Evolutionary conservation across 2,888 invertebrate genomes (phyloP), one percentile per base, ranked within the genome.

Genomic region (Cephus pygmeus): DNA sequence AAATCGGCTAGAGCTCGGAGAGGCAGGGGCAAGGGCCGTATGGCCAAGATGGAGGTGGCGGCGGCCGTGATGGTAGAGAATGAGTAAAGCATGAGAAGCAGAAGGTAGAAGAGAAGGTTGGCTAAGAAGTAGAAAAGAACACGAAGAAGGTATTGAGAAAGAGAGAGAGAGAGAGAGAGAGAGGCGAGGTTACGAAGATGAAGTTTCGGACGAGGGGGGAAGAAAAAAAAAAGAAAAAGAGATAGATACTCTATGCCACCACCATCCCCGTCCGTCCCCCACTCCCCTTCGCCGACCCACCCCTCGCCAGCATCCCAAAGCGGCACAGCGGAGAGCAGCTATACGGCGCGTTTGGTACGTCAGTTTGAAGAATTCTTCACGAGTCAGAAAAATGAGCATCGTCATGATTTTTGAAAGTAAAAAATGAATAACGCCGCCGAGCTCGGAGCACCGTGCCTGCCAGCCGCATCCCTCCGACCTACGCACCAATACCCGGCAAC

Each of bases 401-500:
- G 91, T 91, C 91, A 91, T 91, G 91, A 90, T 91, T 91, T 91
- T 91, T 91, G 91, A 91, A 91, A 91, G 91, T 91, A 91, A 91
- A 91, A 91, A 91, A 90, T 90, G 90, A 90, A 89, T 88, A 90
- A 85, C 85, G 85, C 77, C 80, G 75, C 31, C 74, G 71, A 40
- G 68, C 71, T 69, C 68, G 31, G 73, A 73, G 76, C 78, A 71
- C 75, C 73, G 79, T 76, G 71, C 77, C 34, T 35, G 35, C 34
- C 74, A 40, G 40, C 40, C 40, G 34, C 71, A 71, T 71, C 71
- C 71, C 31, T 34, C 34, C 71, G 71, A 31, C 31, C 30, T 71
- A 12, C 75, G 56, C 75, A 75, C 75, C 36, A 6, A 40, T 68
- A 35, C 56, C 23, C 69, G 36, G 35, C 35, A 30, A 31, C 71